Base-by-base conservation (phyloP, 2,797 vertebrate genomes). In the Typhlichthys eigenmanni region DNA sequence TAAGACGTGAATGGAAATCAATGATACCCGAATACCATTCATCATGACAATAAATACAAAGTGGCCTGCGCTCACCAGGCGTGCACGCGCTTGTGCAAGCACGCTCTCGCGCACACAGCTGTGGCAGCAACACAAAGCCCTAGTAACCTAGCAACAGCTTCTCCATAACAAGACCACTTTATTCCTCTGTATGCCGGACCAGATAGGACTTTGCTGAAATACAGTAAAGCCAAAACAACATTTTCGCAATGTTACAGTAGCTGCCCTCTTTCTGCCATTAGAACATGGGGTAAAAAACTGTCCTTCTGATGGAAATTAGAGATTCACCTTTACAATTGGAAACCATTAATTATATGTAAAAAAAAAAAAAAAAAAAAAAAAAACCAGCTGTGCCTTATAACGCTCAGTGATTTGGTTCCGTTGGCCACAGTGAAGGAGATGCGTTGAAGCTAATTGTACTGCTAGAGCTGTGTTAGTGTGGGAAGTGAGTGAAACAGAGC, bases 91-190 rank as follows among this genome's bases (percentile, higher is more conserved):
- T 5, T 24, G 54, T 29, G 48, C 58, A 51, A 5, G 34, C 34
- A 38, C 34, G 7, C 34, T 3, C 34, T 5, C 34, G 70, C 72
- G 69, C 69, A 81, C 74, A 81, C 82, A 87, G 87, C 88, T 88
- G 82, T 85, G 85, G 78, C 79, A 74, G 82, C 71, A 75, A 82
- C 85, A 90, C 83, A 86, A 85, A 88, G 85, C 80, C 72, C 69
- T 43, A 34, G 89, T 92, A 89, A 79, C 91, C 86, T 90, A 90
- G 91, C 89, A 90, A 91, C 91, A 84, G 88, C 82, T 77, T 86
- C 87, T 85, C 80, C 82, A 86, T 82, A 86, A 90, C 89, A 87
- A 88, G 85, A 86, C 82, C 88, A 87, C 85, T 90, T 86, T 81
- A 87, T 89, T 89, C 88, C 83, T 74, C 81, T 83, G 85, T 88